Percentiles rank a stretch among this genome's conserved stretches.
Conservation (phyloP, 2,797 vertebrate species). For the Adelosebastes latens region DNA sequence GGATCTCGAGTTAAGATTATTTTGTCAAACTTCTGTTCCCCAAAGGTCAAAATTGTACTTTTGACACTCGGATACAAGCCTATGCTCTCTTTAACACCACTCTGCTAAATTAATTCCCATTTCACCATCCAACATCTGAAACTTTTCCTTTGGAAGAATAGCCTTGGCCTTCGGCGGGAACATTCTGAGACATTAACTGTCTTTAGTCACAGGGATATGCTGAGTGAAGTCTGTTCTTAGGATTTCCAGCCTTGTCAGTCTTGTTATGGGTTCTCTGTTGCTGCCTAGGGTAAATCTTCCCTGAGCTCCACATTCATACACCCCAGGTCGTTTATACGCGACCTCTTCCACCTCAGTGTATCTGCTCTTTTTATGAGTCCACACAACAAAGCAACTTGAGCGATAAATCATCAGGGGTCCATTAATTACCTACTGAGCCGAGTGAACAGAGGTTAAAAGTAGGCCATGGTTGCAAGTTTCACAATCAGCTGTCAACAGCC, state of each 20-base stretch:
- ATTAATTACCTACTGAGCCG: constrained; percentile 11
- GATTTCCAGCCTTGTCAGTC: constrained; percentile 22
- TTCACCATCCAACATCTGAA: background rate
- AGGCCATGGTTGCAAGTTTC: background rate
- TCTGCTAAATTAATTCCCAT: background rate
- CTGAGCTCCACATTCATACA: background rate
- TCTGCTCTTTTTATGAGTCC: constrained; percentile 13
- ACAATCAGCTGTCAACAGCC: background rate
- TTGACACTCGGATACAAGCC: background rate
- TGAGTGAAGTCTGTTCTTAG: background rate
- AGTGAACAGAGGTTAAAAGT: background rate
- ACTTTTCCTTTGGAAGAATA: background rate
- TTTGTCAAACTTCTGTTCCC: background rate
- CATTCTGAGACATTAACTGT: background rate
- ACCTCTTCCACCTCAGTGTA: constrained; percentile 9
- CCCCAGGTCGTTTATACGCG: constrained; percentile 1
- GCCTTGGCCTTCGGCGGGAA: background rate
- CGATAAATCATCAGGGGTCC: constrained; percentile 26
- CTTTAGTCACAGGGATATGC: background rate
- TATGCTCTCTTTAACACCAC: background rate
- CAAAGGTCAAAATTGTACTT: background rate
- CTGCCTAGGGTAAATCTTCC: constrained; percentile 25
- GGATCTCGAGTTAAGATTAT: background rate
- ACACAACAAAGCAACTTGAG: background rate
- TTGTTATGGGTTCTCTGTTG: constrained; percentile 10